Conservation (phyloP, 2,113 vertebrate species). For the Mustela lutreola region DNA sequence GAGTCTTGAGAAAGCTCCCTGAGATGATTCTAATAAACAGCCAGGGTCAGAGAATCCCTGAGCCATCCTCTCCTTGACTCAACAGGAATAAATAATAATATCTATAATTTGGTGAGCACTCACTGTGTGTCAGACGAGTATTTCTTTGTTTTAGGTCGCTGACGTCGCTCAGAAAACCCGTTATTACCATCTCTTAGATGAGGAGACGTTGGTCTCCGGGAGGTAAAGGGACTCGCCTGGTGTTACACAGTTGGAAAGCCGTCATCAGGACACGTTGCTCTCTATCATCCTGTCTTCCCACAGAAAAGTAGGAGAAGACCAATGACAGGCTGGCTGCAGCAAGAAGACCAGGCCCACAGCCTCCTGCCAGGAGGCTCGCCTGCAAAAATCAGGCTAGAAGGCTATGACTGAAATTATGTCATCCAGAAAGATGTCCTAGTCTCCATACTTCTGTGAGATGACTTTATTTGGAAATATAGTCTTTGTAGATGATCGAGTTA, state of each 20-base stretch:
- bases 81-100: not conserved
- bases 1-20: not conserved
- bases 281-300: not conserved
- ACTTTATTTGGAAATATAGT: not conserved
- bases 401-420: not conserved
- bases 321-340: not conserved
- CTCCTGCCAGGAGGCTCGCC: not conserved
- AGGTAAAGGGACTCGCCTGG: not conserved
- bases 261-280: not conserved
- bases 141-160: constrained; percentile 13
- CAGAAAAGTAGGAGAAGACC: not conserved
- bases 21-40: not conserved
- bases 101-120: not conserved
- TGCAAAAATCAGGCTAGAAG: not conserved
- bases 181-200: not conserved
- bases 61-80: not conserved
- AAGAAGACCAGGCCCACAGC: not conserved
- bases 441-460: not conserved
- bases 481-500: not conserved
- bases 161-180: not conserved
- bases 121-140: not conserved
- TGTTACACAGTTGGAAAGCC: not conserved
- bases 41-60: not conserved
- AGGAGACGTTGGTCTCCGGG: not conserved
- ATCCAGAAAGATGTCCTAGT: not conserved